Conservation (phyloP, 1,140 invertebrate species). For the Heliconius hewitsoni region DNA sequence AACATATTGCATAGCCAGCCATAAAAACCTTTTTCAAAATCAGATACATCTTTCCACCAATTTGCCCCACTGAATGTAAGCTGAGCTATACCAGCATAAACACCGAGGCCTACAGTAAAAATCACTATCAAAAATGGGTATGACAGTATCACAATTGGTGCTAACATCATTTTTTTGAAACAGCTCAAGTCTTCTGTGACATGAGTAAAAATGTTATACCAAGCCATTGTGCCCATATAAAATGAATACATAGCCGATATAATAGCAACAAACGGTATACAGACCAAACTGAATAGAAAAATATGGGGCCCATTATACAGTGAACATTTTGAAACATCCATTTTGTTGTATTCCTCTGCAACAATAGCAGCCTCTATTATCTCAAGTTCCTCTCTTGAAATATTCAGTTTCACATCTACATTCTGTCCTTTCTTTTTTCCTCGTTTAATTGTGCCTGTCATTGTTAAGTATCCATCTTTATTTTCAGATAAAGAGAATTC, state of each 20-base stretch:
- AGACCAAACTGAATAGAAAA: constrained; percentile 84
- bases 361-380: constrained; percentile 85
- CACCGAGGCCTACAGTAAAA: constrained; percentile 84
- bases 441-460: constrained; percentile 88
- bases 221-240: constrained; percentile 88
- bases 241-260: constrained; percentile 86
- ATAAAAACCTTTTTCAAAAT: constrained; percentile 90
- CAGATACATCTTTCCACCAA: constrained; percentile 87
- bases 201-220: constrained; percentile 89
- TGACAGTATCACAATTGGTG: constrained; percentile 86
- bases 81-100: constrained; percentile 86
- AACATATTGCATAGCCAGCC: constrained; percentile 88
- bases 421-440: constrained; percentile 88
- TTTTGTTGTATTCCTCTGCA: constrained; percentile 82
- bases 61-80: constrained; percentile 85
- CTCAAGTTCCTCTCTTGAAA: constrained; percentile 86
- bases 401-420: constrained; percentile 87
- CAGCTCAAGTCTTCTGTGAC: constrained; percentile 86
- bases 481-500: constrained; percentile 72
- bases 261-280: constrained; percentile 84
- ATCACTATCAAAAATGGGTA: constrained; percentile 88
- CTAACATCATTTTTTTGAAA: constrained; percentile 83
- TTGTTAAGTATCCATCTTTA: constrained; percentile 82
- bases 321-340: constrained; percentile 83
- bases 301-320: constrained; percentile 85